A percentile compares a stretch with the other conserved stretches of the same genome.
phyloP scores from a whole-genome alignment of 2,113 vertebrate species.

The Osmerus eperlanus region DNA sequence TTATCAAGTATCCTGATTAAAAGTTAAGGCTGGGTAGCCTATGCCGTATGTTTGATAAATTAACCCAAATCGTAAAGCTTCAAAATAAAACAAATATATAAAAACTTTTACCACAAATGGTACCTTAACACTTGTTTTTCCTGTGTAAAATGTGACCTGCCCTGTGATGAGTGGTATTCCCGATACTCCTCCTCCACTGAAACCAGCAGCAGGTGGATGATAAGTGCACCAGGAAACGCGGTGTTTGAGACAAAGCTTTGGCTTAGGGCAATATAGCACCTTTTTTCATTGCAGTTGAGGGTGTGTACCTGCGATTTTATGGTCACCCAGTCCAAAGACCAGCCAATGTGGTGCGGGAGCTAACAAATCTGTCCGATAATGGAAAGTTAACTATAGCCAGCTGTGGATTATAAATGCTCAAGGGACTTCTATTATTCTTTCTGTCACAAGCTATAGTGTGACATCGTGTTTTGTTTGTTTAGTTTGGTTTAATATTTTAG shows the following conservation, averaged over 20 bases:
- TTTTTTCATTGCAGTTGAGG: constrained; percentile 4
- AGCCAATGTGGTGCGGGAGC: not conserved
- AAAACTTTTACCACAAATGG: too few species aligned
- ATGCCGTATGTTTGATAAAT: too few species aligned
- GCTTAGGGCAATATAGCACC: not conserved
- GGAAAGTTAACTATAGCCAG: not conserved
- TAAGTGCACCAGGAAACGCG: constrained; percentile 20
- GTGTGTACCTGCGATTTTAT: not conserved
- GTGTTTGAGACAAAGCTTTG: not conserved
- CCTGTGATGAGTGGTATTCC: too few species aligned
- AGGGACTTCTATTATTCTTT: not conserved
- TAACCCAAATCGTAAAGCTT: too few species aligned
- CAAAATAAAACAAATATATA: too few species aligned
- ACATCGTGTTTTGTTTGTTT: too few species aligned
- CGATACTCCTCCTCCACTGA: not conserved
- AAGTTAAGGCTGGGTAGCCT: too few species aligned
- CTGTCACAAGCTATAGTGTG: not conserved
- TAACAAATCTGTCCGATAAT: not conserved
- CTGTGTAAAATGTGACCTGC: too few species aligned
- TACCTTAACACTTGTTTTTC: too few species aligned
- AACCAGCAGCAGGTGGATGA: constrained; percentile 1
- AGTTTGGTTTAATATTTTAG: too few species aligned
- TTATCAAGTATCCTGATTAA: too few species aligned
- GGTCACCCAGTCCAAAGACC: not conserved
- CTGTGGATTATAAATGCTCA: not conserved